These are phyloP conservation scores for Cotesia vestalis DNA, from an alignment of 1,140 invertebrate species.

Conservation along the genomic window DNA sequence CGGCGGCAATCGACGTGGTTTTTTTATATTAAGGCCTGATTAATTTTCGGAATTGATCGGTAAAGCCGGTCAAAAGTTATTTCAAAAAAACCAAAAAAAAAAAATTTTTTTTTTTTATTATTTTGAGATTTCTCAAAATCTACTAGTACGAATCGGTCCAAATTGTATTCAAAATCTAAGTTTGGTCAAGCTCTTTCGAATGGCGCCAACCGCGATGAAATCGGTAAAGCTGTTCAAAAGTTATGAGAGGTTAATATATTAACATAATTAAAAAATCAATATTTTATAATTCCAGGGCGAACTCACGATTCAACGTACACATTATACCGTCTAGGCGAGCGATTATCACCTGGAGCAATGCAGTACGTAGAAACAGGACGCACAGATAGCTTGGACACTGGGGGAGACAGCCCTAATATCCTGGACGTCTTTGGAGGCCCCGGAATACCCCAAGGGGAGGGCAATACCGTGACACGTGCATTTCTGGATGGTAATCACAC, in stretches of 20 bases:
- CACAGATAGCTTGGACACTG: conserved; percentile 74
- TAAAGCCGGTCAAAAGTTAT: too few species aligned
- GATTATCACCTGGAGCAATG: conserved; percentile 77
- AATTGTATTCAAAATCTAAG: too few species aligned
- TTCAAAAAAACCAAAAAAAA: too few species aligned
- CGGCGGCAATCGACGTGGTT: too few species aligned
- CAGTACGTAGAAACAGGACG: conserved; percentile 85
- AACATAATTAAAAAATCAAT: conserved; percentile 22
- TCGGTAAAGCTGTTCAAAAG: too few species aligned
- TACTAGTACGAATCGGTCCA: too few species aligned
- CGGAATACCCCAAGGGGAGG: conserved; percentile 78
- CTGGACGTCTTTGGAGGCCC: conserved; percentile 85
- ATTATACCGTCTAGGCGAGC: conserved; percentile 81
- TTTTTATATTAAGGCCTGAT: too few species aligned
- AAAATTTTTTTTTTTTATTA: too few species aligned
- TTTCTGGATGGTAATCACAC: conserved; percentile 93
- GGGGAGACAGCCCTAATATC: conserved; percentile 61
- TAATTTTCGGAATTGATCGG: too few species aligned
- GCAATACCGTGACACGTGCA: conserved; percentile 81
- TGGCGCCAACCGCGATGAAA: too few species aligned
- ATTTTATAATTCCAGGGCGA: conserved; percentile 72
- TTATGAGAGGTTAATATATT: neutral
- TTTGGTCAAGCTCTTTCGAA: too few species aligned
- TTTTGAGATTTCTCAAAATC: too few species aligned
- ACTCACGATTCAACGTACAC: conserved; percentile 83